Evolutionary conservation across 2,888 invertebrate genomes (phyloP), one percentile per base, ranked within the genome.

Genomic region (Hipparchia sbordonii): DNA sequence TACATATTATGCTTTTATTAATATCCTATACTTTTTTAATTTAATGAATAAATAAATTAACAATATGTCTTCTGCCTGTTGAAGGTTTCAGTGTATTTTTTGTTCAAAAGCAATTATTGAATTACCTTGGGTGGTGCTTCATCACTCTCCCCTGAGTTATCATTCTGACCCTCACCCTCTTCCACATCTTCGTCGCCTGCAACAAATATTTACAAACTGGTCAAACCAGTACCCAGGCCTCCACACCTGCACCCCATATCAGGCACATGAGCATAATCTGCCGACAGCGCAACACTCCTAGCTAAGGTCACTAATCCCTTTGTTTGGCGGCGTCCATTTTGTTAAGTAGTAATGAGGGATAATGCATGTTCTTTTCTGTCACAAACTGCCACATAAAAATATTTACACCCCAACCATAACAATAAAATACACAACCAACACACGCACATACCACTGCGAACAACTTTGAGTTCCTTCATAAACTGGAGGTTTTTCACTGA

Each of bases 271-370:
- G 79, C 80, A 78, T 77, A 78, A 84, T 87, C 85, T 87, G 84
- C 79, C 78, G 79, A 79, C 82, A 82, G 86, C 82, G 83, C 84
- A 83, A 82, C 84, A 84, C 86, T 91, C 92, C 93, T 94, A 89
- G 91, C 89, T 90, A 92, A 92, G 91, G 90, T 94, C 95, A 95
- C 95, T 95, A 95, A 95, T 95, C 95, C 95, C 95, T 95, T 95
- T 96, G 95, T 96, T 95, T 95, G 95, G 95, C 94, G 95, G 95
- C 96, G 95, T 95, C 96, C 96, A 96, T 96, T 96, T 96, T 96
- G 96, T 96, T 95, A 95, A 95, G 95, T 95, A 92, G 91, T 94
- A 94, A 94, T 94, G 95, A 95, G 95, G 95, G 94, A 95, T 95
- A 92, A 95, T 95, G 95, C 95, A 95, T 95, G 95, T 92, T 93